Percentiles rank a stretch among this genome's conserved stretches.
phyloP scores from a whole-genome alignment of 2,797 vertebrate genomes.

The Megaceryle alcyon region DNA sequence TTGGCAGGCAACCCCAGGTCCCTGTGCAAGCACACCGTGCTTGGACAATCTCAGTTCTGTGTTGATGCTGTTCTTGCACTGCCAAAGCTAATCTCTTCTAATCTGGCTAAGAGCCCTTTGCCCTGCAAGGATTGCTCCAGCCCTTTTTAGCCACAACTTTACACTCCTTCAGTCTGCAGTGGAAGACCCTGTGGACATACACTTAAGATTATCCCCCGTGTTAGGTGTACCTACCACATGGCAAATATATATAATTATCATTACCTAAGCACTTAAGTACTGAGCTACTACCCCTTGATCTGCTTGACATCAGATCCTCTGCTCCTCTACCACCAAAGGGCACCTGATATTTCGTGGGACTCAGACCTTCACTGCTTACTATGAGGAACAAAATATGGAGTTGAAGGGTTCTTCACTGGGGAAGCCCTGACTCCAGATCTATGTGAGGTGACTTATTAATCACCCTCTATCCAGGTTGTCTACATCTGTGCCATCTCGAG shows the following conservation, averaged over 20 bases:
- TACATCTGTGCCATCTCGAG: background rate
- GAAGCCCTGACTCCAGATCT: background rate
- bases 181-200: accelerated
- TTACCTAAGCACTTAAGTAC: background rate
- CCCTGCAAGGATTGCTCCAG: background rate
- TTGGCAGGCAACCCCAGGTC: background rate
- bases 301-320: background rate
- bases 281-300: background rate
- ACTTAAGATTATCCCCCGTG: accelerated
- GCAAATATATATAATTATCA: background rate
- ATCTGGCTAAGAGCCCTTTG: background rate
- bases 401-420: background rate
- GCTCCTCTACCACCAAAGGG: background rate
- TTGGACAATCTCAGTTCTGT: background rate
- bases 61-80: accelerated
- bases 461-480: background rate
- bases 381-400: background rate
- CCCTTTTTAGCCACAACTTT: background rate
- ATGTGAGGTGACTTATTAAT: background rate
- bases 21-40: accelerated
- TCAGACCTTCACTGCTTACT: background rate
- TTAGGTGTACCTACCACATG: background rate
- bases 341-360: background rate
- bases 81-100: background rate
- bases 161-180: background rate